Conservation (phyloP, 2,113 vertebrate genomes). For the Sinosuthora webbiana region DNA sequence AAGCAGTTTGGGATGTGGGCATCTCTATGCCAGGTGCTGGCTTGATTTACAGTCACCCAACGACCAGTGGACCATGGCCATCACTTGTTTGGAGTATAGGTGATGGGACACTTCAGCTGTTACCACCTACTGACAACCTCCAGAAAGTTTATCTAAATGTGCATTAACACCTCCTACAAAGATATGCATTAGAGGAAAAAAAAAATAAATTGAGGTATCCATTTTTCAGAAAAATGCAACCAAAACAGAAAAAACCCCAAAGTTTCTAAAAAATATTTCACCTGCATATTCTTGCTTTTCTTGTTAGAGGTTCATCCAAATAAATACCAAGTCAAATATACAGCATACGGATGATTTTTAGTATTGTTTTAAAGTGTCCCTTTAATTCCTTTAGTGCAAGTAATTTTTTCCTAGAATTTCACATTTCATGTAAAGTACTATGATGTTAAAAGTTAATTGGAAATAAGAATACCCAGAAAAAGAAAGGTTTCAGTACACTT, state of each 20-base stretch:
- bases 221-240: background rate
- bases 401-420: background rate
- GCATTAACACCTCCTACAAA: background rate
- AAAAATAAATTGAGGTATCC: background rate
- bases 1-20: rapidly evolving
- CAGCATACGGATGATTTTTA: background rate
- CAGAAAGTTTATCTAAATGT: background rate
- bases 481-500: background rate
- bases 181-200: background rate
- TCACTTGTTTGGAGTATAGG: background rate
- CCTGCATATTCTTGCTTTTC: background rate
- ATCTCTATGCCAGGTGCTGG: background rate
- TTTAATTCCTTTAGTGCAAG: background rate
- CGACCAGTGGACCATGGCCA: rapidly evolving
- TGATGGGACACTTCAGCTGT: background rate
- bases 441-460: background rate
- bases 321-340: background rate
- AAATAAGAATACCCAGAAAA: background rate
- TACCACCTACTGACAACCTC: background rate
- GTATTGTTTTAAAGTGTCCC: background rate
- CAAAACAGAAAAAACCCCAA: background rate
- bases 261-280: background rate
- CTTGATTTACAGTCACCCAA: background rate
- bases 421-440: background rate
- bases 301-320: background rate